Conservation (phyloP, 2,797 vertebrate genomes). For the Gouania willdenowi region DNA sequence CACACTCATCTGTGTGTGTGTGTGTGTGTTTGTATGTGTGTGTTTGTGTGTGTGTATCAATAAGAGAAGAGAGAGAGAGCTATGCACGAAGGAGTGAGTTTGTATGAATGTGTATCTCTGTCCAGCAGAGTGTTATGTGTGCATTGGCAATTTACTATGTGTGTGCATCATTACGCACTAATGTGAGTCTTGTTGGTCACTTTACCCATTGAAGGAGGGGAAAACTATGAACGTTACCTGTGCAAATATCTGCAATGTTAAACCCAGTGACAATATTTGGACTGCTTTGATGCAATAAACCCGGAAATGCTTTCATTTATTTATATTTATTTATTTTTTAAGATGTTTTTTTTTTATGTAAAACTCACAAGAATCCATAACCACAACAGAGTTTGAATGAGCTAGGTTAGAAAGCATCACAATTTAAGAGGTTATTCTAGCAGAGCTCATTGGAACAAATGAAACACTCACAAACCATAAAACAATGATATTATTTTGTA, state of each 20-base stretch:
- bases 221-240: too few species aligned
- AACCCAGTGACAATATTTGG: too few species aligned
- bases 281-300: too few species aligned
- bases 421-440: constrained; percentile 36
- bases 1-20: too few species aligned
- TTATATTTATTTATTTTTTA: too few species aligned
- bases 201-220: too few species aligned
- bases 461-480: constrained; percentile 17
- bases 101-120: constrained; percentile 17
- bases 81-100: neutral
- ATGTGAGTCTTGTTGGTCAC: too few species aligned
- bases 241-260: too few species aligned
- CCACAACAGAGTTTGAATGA: constrained; percentile 19
- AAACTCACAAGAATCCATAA: constrained; percentile 26
- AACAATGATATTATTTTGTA: constrained; percentile 26
- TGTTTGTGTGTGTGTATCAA: too few species aligned
- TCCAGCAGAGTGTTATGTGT: constrained; percentile 6
- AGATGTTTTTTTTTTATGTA: too few species aligned
- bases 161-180: constrained; percentile 7
- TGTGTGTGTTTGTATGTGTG: constrained; percentile 25
- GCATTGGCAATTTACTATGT: neutral
- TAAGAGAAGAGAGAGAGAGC: constrained; percentile 9
- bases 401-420: constrained; percentile 18
- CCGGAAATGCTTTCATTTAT: too few species aligned
- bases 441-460: constrained; percentile 31